Base-by-base conservation (phyloP, 1,140 invertebrate genomes). In the Orchestia grillus region DNA sequence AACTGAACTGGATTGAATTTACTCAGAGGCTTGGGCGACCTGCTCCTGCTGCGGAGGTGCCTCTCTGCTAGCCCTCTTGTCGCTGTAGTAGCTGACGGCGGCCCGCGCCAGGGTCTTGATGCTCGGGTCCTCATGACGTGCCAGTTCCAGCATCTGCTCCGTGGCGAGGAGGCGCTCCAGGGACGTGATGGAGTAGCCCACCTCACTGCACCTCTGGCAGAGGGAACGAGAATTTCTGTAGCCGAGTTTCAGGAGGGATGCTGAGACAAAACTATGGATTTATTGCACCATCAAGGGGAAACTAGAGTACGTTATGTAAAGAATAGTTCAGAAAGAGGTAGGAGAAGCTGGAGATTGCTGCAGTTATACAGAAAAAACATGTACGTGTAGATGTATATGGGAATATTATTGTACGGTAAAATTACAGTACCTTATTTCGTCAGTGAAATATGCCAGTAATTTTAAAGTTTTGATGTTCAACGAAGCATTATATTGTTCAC, bases 81-180 rank as follows among this genome's bases (percentile, higher is more conserved):
- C 92, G 44, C 44, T 94, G 44, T 94, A 94, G 92, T 94, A 94
- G 44, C 43, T 94, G 92, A 94, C 92, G 92, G 92, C 43, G 92
- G 92, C 92, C 3, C 92, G 92, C 44, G 92, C 44, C 8, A 94
- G 44, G 0, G 92, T 45, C 44, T 94, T 94, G 92, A 94, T 94
- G 43, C 44, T 94, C 43, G 92, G 44, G 44, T 94, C 92, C 4
- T 40, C 3, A 40, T 94, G 92, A 8, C 44, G 41, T 0, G 92
- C 44, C 11, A 94, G 92, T 15, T 47, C 43, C 92, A 44, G 44
- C 92, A 94, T 94, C 43, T 44, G 43, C 41, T 94, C 44, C 11
- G 43, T 45, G 8, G 92, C 92, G 6, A 94, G 92, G 4, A 45
- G 44, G 0, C 43, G 92, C 92, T 94, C 92, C 92, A 94, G 44